These are phyloP conservation scores for Pseudopodoces humilis DNA, from an alignment of 2,113 vertebrate species.

Conservation along the genomic window DNA sequence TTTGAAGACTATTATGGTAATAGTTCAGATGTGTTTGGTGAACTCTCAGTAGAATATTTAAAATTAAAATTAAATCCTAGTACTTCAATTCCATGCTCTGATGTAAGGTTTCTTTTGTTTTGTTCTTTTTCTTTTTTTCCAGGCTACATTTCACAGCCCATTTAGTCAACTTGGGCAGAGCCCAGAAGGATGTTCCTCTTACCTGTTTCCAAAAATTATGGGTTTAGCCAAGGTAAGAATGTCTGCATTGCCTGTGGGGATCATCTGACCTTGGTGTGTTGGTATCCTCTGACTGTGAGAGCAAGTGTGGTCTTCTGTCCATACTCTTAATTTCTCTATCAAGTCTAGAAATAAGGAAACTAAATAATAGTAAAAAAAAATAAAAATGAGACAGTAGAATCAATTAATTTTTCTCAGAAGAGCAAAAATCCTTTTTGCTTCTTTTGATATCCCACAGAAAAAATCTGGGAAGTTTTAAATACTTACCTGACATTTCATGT, in stretches of 20 bases:
- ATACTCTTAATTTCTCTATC: not conserved
- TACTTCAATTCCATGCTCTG: not conserved
- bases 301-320: not conserved
- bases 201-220: conserved; percentile 87
- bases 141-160: conserved; percentile 86
- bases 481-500: not conserved
- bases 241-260: not conserved
- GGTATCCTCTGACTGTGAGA: not conserved
- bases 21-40: not conserved
- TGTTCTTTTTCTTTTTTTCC: not conserved
- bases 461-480: not conserved
- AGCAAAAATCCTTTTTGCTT: not conserved
- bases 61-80: not conserved
- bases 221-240: conserved; percentile 81
- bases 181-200: conserved; percentile 87
- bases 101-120: not conserved
- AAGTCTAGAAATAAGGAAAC: not conserved
- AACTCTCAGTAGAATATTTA: not conserved
- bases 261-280: not conserved
- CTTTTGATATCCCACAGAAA: not conserved
- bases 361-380: not conserved
- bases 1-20: not conserved
- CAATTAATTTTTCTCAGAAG: not conserved
- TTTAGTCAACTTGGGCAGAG: conserved; percentile 83
- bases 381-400: not conserved